These are phyloP conservation scores for Agrotis segetum DNA, from an alignment of 2,888 invertebrate species.

Conservation along the genomic window DNA sequence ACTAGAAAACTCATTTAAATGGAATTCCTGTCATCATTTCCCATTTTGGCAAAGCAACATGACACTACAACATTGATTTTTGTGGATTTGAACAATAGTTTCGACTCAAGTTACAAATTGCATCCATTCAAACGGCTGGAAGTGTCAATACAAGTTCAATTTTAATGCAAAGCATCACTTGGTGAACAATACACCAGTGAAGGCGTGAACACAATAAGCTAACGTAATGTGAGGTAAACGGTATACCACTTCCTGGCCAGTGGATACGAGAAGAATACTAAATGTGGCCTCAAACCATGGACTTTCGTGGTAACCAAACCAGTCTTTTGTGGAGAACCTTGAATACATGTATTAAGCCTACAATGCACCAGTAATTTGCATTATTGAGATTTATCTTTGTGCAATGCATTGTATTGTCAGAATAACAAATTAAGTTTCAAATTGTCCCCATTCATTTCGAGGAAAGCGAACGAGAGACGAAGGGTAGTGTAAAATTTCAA, in stretches of 20 bases:
- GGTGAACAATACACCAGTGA: slow-evolving; percentile 78
- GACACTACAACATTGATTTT: slow-evolving; percentile 2
- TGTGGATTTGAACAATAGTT: neutral
- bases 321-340: slow-evolving; percentile 26
- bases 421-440: slow-evolving; percentile 35
- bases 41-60: slow-evolving; percentile 2
- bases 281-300: slow-evolving; percentile 73
- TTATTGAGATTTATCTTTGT: slow-evolving; percentile 33
- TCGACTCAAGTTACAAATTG: slow-evolving; percentile 24
- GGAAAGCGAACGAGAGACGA: slow-evolving; percentile 28
- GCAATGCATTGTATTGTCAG: slow-evolving; percentile 26
- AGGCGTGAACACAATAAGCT: slow-evolving; percentile 79
- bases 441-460: slow-evolving; percentile 27
- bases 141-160: slow-evolving; percentile 68
- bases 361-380: slow-evolving; percentile 42
- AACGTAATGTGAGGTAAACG: slow-evolving; percentile 86
- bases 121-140: slow-evolving; percentile 37
- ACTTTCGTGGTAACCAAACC: slow-evolving; percentile 58
- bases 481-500: slow-evolving; percentile 42
- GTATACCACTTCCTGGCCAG: slow-evolving; percentile 81
- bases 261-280: slow-evolving; percentile 79
- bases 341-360: slow-evolving; percentile 22
- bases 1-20: slow-evolving; percentile 36
- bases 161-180: slow-evolving; percentile 79
- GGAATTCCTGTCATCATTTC: slow-evolving; percentile 1